A percentile compares a stretch with the other conserved stretches of the same genome.
Evolutionary conservation across 2,113 vertebrate species (phyloP).

Genomic region (Baryphthengus martii): DNA sequence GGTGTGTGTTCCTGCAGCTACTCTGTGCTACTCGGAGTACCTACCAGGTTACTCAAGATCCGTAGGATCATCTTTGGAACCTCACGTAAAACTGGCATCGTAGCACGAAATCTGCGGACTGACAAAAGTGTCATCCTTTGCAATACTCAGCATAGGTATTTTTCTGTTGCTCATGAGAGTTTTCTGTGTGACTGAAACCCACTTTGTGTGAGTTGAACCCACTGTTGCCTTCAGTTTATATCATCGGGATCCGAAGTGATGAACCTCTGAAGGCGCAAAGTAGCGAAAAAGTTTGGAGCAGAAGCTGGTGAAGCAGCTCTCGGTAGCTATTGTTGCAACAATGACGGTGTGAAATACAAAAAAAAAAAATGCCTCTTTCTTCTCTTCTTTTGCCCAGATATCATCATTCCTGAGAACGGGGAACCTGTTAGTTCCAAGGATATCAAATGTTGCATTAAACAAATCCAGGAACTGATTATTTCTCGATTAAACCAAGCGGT

Average conservation of each 20-base stretch:
- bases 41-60: background rate
- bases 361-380: background rate
- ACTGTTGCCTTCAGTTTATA: background rate
- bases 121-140: background rate
- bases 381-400: constrained; percentile 70
- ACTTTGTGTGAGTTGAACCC: background rate
- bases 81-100: background rate
- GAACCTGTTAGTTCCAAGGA: constrained; percentile 90
- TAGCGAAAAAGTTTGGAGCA: background rate
- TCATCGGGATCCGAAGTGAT: background rate
- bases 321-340: background rate
- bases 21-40: background rate
- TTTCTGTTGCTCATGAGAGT: background rate
- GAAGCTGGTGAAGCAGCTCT: background rate
- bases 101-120: no score
- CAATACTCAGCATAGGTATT: rapidly evolving
- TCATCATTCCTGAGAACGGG: constrained; percentile 89
- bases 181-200: no score
- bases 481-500: constrained; percentile 92
- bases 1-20: background rate
- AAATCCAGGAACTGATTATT: constrained; percentile 96
- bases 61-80: background rate
- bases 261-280: background rate
- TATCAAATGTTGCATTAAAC: constrained; percentile 92
- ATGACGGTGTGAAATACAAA: background rate